Base-by-base conservation (phyloP, 2,888 invertebrate genomes). In the Agrotis puta region DNA sequence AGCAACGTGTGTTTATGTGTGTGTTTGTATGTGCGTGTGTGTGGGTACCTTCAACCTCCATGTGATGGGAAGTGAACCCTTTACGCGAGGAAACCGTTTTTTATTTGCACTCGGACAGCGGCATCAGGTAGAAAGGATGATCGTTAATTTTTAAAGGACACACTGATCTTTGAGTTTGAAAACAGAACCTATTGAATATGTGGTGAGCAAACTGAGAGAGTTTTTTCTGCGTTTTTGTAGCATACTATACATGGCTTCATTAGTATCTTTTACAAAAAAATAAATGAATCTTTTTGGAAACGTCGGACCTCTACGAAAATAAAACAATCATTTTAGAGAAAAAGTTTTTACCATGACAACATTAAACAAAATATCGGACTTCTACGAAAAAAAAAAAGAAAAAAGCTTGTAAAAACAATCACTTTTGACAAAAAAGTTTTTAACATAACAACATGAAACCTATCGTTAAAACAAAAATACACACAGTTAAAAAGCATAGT, bases 41-140 rank as follows among this genome's bases (percentile, higher is more conserved):
- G 85, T 86, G 86, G 87, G 89, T 91, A 89, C 90, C 92, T 91
- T 91, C 92, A 93, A 92, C 92, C 92, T 93, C 91, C 91, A 90
- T 92, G 92, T 92, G 94, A 96, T 96, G 96, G 96, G 96, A 96
- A 96, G 96, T 96, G 94, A 96, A 96, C 96, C 96, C 96, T 96
- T 96, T 96, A 94, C 92, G 94, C 91, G 91, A 93, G 91, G 95
- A 94, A 94, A 94, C 94, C 92, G 93, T 96, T 96, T 96, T 96
- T 95, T 96, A 96, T 95, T 95, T 95, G 96, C 95, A 93, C 93
- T 96, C 94, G 96, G 96, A 94, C 95, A 95, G 93, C 96, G 93
- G 93, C 94, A 93, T 94, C 96, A 96, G 96, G 96, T 96, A 95
- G 93, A 94, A 94, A 95, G 94, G 94, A 95, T 94, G 94, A 94